phyloP scores from a whole-genome alignment of 2,888 invertebrate genomes.

The Leptinotarsa haldemani region DNA sequence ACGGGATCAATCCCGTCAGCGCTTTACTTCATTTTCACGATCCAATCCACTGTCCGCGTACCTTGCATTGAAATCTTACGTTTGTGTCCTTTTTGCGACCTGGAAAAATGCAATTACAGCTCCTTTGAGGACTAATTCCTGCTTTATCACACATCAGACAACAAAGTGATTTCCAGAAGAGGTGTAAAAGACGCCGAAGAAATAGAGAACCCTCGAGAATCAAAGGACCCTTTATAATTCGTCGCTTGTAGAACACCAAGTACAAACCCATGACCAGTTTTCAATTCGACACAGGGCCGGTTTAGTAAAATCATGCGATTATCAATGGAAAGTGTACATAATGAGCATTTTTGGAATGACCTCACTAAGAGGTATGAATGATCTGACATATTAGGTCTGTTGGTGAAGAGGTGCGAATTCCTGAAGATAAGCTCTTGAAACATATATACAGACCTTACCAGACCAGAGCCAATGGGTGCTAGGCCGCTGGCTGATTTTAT shows the following conservation, averaged over 20 bases:
- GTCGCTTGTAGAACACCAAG: neutral
- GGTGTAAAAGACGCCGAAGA: constrained; percentile 3
- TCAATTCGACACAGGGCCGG: neutral
- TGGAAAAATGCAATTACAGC: constrained; percentile 11
- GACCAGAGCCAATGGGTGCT: no score
- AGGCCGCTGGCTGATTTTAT: no score
- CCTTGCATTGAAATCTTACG: constrained; percentile 4
- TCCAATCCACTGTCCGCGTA: neutral
- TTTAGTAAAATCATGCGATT: neutral
- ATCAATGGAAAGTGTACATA: no score
- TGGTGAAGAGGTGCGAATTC: no score
- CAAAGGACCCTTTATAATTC: neutral
- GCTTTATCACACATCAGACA: constrained; percentile 33
- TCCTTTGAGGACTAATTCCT: constrained; percentile 24
- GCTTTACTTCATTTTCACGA: neutral
- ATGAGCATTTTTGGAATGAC: no score
- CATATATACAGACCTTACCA: no score
- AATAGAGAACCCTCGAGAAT: neutral
- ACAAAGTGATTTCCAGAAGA: constrained; percentile 19
- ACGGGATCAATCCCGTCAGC: no score
- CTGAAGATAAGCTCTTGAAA: no score
- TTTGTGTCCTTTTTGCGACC: constrained; percentile 4
- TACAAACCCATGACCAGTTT: neutral
- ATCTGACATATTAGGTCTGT: no score
- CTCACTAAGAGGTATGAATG: no score